A percentile compares a stretch with the other conserved stretches of the same genome.
Conservation (phyloP, 2,797 vertebrate species). For the Steatocranus sp. region DNA sequence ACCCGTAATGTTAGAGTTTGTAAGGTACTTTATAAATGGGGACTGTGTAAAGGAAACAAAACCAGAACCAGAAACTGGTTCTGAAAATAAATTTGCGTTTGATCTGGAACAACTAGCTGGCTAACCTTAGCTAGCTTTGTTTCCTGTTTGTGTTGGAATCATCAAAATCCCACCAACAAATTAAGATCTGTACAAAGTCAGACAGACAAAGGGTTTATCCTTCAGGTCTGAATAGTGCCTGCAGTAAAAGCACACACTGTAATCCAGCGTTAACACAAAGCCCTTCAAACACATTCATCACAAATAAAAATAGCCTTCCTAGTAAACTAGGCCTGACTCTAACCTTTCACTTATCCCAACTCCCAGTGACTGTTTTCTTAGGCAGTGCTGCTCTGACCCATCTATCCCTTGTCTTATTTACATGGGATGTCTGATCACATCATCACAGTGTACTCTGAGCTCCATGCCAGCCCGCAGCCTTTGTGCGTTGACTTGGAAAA, state of each 20-base stretch:
- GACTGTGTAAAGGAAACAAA: not conserved
- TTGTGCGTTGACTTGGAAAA: constrained; percentile 36
- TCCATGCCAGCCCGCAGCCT: constrained; percentile 12
- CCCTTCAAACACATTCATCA: not conserved
- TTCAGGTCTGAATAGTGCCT: not conserved
- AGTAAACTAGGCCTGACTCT: not conserved
- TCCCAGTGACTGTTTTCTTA: not conserved
- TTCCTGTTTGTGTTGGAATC: not conserved
- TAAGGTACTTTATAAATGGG: not conserved
- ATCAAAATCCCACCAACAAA: not conserved
- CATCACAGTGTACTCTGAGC: constrained; percentile 42
- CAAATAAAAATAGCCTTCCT: not conserved
- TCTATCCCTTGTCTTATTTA: constrained; percentile 44
- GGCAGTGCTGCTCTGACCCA: not conserved
- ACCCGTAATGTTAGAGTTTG: not conserved
- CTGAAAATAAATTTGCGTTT: not conserved
- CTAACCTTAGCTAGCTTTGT: not conserved
- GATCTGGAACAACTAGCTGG: not conserved
- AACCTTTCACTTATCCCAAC: not conserved
- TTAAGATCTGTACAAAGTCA: not conserved
- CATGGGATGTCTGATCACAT: constrained; percentile 53
- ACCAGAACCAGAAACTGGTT: not conserved
- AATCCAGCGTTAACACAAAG: not conserved
- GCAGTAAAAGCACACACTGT: not conserved
- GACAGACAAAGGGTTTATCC: not conserved